These are phyloP conservation scores for Hydropsyche betteni DNA, from an alignment of 2,888 invertebrate species.

Conservation along the genomic window DNA sequence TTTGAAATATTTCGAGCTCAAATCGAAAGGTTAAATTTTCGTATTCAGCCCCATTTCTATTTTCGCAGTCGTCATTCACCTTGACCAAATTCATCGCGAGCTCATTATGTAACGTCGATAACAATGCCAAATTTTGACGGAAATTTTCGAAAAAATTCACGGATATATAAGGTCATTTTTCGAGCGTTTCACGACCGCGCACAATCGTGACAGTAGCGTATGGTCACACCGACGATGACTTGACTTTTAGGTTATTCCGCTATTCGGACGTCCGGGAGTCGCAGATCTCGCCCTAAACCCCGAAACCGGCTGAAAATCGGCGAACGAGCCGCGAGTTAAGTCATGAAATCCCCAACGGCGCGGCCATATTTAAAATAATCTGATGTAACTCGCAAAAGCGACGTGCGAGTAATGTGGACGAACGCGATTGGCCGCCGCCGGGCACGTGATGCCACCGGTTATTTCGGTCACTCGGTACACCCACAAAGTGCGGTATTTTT, in stretches of 20 bases:
- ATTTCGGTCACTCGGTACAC: constrained; percentile 64
- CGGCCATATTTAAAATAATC: constrained; percentile 42
- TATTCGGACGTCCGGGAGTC: too few species aligned
- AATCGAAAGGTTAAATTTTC: constrained; percentile 2
- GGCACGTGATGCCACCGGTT: constrained; percentile 65
- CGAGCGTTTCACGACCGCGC: neutral
- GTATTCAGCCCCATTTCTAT: neutral
- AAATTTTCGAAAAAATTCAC: too few species aligned
- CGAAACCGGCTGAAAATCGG: neutral
- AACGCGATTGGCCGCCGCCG: constrained; percentile 63
- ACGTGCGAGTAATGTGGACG: constrained; percentile 61
- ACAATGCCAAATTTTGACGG: too few species aligned
- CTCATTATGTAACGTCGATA: neutral
- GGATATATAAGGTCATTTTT: too few species aligned
- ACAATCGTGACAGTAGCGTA: neutral
- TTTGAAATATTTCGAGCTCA: neutral
- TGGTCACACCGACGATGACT: constrained; percentile 13
- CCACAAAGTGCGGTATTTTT: constrained; percentile 69
- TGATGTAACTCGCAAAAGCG: constrained; percentile 54
- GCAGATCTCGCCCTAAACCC: too few species aligned
- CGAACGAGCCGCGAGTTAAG: neutral
- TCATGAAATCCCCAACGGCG: neutral
- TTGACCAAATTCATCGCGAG: constrained; percentile 1
- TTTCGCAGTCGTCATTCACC: neutral
- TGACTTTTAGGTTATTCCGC: too few species aligned